phyloP scores from a whole-genome alignment of 1,140 invertebrate species.

The Plodia interpunctella region DNA sequence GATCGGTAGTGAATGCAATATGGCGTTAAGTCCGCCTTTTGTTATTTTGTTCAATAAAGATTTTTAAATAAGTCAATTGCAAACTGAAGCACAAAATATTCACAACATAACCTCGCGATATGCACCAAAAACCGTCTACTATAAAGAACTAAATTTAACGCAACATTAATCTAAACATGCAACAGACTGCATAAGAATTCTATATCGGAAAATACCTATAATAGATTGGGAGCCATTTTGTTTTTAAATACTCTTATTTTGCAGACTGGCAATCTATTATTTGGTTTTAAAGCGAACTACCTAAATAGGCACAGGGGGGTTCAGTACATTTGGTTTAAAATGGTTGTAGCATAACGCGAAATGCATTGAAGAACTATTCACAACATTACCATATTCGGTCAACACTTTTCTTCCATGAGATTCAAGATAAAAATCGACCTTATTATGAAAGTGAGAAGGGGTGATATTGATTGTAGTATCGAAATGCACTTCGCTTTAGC shows the following conservation, averaged over 20 bases:
- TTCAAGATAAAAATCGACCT: neutral
- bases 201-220: slow-evolving; percentile 21
- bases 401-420: neutral
- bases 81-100: too few species aligned
- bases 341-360: slow-evolving; percentile 15
- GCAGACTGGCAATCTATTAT: slow-evolving; percentile 25
- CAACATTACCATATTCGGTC: too few species aligned
- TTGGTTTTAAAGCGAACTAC: slow-evolving; percentile 49
- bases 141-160: neutral
- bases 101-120: neutral
- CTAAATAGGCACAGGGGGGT: slow-evolving; percentile 73
- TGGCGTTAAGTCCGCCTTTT: too few species aligned
- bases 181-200: slow-evolving; percentile 32
- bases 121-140: neutral
- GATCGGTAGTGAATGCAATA: too few species aligned
- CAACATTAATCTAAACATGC: slow-evolving; percentile 1
- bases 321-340: slow-evolving; percentile 74
- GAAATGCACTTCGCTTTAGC: neutral
- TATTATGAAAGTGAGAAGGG: neutral
- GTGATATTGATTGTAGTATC: neutral
- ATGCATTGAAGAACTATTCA: neutral
- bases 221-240: slow-evolving; percentile 17
- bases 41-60: too few species aligned
- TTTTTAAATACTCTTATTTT: slow-evolving; percentile 2
- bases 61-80: too few species aligned